phyloP scores from a whole-genome alignment of 2,113 vertebrate genomes.

The Hypocryptadius cinnamomeus region DNA sequence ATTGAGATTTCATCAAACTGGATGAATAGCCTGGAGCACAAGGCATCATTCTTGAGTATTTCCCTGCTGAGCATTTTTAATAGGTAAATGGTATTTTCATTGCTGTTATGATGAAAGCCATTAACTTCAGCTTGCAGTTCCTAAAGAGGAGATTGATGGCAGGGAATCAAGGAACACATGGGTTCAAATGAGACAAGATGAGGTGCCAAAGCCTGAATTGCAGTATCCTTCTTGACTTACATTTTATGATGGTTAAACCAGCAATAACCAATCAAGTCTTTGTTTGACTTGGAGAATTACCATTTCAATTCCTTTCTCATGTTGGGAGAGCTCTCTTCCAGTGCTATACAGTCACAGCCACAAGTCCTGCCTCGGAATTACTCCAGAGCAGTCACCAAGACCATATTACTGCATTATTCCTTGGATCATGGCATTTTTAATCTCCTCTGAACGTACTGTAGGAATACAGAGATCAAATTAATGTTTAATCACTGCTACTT shows the following conservation, averaged over 20 bases:
- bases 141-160: neutral
- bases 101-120: neutral
- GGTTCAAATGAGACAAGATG: neutral
- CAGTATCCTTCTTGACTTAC: neutral
- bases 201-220: neutral
- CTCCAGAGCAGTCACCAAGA: neutral
- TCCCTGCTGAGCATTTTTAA: neutral
- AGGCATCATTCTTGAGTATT: neutral
- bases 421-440: neutral
- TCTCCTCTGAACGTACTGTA: neutral
- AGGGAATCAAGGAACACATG: neutral
- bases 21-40: neutral
- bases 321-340: neutral
- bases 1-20: neutral
- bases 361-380: neutral
- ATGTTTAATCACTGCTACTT: neutral
- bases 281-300: neutral
- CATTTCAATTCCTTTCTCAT: neutral
- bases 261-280: neutral
- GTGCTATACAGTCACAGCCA: neutral
- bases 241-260: neutral
- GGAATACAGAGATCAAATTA: neutral
- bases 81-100: constrained; percentile 21
- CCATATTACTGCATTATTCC: neutral
- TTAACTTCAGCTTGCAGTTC: neutral